phyloP scores from a whole-genome alignment of 2,797 vertebrate species.

The Xenentodon cancila region DNA sequence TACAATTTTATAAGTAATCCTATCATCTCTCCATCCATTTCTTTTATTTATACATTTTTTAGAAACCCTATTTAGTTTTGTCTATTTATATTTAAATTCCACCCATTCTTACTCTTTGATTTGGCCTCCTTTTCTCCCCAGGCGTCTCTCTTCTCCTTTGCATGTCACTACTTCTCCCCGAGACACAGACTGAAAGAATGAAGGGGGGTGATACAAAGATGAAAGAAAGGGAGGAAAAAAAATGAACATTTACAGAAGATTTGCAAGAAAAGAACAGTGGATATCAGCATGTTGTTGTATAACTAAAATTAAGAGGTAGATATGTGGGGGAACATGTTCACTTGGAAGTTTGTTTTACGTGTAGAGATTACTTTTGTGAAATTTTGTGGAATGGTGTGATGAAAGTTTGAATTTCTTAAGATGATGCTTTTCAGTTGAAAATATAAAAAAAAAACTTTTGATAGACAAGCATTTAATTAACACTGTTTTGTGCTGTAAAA shows the following conservation, averaged over 20 bases:
- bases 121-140: conserved; percentile 73
- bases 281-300: conserved; percentile 49
- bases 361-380: conserved; percentile 35
- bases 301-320: conserved; percentile 42
- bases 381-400: conserved; percentile 31
- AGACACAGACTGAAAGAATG: conserved; percentile 82
- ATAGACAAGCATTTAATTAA: conserved; percentile 69
- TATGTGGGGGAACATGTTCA: background rate
- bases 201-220: conserved; percentile 69
- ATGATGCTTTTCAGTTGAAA: conserved; percentile 41
- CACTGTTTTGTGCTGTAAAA: conserved; percentile 63
- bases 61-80: conserved; percentile 49
- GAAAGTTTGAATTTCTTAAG: conserved; percentile 37
- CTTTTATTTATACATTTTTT: conserved; percentile 44
- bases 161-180: conserved; percentile 81
- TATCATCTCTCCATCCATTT: conserved; percentile 32
- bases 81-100: conserved; percentile 48
- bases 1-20: conserved; percentile 52
- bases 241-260: conserved; percentile 68
- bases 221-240: conserved; percentile 59
- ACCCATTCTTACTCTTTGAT: conserved; percentile 68
- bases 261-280: conserved; percentile 57
- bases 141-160: conserved; percentile 81
- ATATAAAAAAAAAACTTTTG: conserved; percentile 54
- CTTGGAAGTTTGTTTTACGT: conserved; percentile 37